These are phyloP conservation scores for Strix aluco DNA, from an alignment of 2,113 vertebrate species.

Conservation along the genomic window DNA sequence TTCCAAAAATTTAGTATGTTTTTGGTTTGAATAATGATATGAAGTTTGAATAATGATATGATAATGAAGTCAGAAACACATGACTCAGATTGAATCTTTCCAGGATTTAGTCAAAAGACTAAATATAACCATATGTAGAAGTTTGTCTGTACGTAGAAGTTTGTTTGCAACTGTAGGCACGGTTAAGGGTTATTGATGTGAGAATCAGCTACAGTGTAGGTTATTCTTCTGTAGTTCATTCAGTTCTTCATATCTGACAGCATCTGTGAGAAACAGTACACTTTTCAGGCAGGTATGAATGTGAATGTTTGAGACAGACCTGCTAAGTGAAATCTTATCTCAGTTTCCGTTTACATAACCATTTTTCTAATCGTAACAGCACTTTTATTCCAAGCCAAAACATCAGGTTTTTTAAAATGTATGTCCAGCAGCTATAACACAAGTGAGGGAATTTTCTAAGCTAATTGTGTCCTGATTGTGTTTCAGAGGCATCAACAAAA, in stretches of 20 bases:
- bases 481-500: conserved; percentile 77
- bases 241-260: not conserved
- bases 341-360: not conserved
- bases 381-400: not conserved
- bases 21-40: not conserved
- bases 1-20: not conserved
- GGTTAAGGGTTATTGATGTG: not conserved
- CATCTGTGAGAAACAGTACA: not conserved
- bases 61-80: not conserved
- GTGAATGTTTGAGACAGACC: not conserved
- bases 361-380: not conserved
- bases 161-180: not conserved
- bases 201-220: not conserved
- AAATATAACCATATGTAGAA: not conserved
- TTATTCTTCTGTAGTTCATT: not conserved
- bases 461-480: not conserved
- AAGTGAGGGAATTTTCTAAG: not conserved
- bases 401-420: not conserved
- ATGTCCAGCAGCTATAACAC: not conserved
- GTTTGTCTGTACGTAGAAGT: not conserved
- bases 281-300: not conserved
- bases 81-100: not conserved
- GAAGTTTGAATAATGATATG: not conserved
- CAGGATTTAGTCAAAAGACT: not conserved
- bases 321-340: not conserved